Conservation (phyloP, 2,888 invertebrate species). For the Ptychoptera contaminata region DNA sequence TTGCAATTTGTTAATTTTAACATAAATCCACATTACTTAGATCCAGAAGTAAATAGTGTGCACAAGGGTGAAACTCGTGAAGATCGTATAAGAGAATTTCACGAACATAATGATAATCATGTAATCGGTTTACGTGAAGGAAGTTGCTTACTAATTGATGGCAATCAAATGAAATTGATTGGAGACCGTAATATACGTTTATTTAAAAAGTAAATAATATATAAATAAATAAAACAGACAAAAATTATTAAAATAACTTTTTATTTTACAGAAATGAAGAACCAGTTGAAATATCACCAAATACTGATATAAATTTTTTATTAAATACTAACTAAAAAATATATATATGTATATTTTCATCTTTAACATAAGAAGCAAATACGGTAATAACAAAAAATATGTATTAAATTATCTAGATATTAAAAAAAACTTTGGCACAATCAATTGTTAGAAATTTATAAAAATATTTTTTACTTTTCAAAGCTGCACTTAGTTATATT, state of each 20-base stretch:
- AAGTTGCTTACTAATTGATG: constrained; percentile 43
- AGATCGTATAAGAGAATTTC: constrained; percentile 52
- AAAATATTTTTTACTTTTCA: no score
- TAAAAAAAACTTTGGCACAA: no score
- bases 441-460: no score
- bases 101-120: constrained; percentile 39
- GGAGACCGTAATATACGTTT: constrained; percentile 47
- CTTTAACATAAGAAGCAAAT: no score
- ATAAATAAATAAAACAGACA: constrained; percentile 5
- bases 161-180: constrained; percentile 39
- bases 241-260: constrained; percentile 4
- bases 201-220: constrained; percentile 42
- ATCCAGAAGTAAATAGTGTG: constrained; percentile 35
- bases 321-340: not conserved
- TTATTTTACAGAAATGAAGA: constrained; percentile 8
- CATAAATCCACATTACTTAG: constrained; percentile 72
- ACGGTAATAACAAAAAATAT: no score
- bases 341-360: no score
- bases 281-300: constrained; percentile 7
- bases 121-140: constrained; percentile 64
- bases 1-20: constrained; percentile 63
- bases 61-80: constrained; percentile 72
- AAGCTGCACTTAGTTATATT: no score
- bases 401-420: no score
- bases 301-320: constrained; percentile 11